Conservation (phyloP, 2,797 vertebrate species). For the Sebastes dallii region DNA sequence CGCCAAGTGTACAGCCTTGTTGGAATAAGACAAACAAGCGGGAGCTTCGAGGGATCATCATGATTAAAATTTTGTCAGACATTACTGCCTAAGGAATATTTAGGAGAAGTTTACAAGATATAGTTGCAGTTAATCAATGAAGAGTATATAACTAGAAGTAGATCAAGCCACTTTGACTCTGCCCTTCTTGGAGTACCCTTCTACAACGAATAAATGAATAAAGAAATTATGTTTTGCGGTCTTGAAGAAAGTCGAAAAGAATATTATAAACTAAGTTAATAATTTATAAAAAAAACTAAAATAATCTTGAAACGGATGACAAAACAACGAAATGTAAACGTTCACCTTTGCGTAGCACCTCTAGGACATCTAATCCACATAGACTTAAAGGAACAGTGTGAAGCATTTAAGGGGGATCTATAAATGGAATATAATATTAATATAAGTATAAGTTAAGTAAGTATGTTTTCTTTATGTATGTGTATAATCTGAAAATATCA, state of each 20-base stretch:
- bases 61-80: not conserved
- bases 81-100: not conserved
- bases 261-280: not conserved
- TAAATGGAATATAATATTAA: too few species aligned
- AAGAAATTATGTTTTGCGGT: not conserved
- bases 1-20: not conserved
- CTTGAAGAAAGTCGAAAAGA: not conserved
- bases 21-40: constrained; percentile 7
- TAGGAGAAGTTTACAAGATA: not conserved
- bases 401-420: too few species aligned
- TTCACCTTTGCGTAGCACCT: not conserved
- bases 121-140: not conserved
- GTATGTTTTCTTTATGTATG: too few species aligned
- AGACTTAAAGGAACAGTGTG: too few species aligned
- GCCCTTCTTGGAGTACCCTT: not conserved
- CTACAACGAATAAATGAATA: not conserved
- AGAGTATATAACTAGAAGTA: not conserved
- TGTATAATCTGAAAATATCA: too few species aligned
- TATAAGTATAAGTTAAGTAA: too few species aligned
- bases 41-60: not conserved
- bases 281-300: not conserved
- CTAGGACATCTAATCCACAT: not conserved
- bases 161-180: not conserved
- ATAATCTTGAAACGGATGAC: not conserved
- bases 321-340: not conserved